Evolutionary conservation across 92 coral and sea anemone species (phyloP).

Genomic region (Actinostola sp.): DNA sequence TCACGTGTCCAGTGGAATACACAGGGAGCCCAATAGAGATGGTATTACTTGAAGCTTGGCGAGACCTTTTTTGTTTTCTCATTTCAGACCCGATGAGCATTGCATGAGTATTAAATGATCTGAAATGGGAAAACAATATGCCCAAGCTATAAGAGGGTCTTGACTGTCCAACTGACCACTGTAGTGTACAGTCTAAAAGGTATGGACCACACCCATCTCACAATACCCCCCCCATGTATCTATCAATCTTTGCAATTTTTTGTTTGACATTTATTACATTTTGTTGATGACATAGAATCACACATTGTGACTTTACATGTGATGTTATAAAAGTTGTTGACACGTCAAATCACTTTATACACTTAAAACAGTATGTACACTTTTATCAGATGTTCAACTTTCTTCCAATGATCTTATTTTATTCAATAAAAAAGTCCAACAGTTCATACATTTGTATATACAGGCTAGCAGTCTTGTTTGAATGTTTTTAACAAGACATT

Average conservation of each 20-base stretch:
- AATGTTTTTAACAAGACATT: constrained; percentile 2
- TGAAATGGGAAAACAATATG: too few species aligned
- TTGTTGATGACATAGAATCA: not conserved
- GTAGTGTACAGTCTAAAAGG: too few species aligned
- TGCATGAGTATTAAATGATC: too few species aligned
- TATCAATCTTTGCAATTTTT: too few species aligned
- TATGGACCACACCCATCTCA: too few species aligned
- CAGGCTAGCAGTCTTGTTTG: not conserved
- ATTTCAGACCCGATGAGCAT: too few species aligned
- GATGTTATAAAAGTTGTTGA: not conserved
- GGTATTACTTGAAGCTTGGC: not conserved
- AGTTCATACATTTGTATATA: not conserved
- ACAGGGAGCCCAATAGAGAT: constrained; percentile 3
- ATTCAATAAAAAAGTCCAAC: constrained; percentile 1
- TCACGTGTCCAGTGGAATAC: not conserved
- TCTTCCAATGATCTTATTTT: not conserved
- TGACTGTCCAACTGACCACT: too few species aligned
- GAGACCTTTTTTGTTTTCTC: too few species aligned
- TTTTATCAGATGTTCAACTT: not conserved
- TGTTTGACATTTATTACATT: not conserved
- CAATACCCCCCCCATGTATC: too few species aligned
- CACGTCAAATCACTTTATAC: not conserved
- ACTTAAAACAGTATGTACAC: constrained; percentile 1
- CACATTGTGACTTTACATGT: not conserved
- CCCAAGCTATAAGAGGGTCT: too few species aligned